A percentile compares a stretch with the other conserved stretches of the same genome.
phyloP scores from a whole-genome alignment of 2,888 invertebrate species.

The Drosophila nigritarsus region DNA sequence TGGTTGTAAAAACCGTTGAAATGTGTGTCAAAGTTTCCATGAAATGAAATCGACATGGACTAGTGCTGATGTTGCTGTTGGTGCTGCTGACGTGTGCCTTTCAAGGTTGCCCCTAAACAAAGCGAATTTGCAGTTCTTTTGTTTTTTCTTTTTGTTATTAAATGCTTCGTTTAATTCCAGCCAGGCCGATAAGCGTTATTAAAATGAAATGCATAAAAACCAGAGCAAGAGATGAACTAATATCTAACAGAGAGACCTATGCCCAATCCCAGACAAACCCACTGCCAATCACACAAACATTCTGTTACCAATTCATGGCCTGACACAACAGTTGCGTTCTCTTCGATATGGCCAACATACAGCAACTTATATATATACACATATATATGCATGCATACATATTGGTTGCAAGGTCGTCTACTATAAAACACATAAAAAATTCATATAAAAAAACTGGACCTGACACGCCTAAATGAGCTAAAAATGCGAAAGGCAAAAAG shows the following conservation, averaged over 20 bases:
- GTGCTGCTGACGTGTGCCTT: constrained; percentile 49
- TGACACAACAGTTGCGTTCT: constrained; percentile 53
- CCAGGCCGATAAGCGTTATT: constrained; percentile 41
- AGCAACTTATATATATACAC: constrained; percentile 25
- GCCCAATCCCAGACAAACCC: constrained; percentile 41
- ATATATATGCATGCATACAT: constrained; percentile 56
- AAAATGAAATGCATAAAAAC: constrained; percentile 39
- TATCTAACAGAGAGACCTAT: constrained; percentile 15
- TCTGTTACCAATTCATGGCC: constrained; percentile 53
- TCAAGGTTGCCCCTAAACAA: constrained; percentile 70
- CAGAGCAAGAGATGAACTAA: constrained; percentile 39
- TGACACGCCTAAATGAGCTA: constrained; percentile 81
- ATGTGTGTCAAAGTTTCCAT: constrained; percentile 81
- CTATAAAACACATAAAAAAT: constrained; percentile 53
- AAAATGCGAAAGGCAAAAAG: constrained; percentile 72
- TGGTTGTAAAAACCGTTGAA: constrained; percentile 80
- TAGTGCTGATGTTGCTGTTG: constrained; percentile 44
- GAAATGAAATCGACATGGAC: constrained; percentile 78
- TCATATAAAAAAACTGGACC: constrained; percentile 64
- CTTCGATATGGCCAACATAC: constrained; percentile 55
- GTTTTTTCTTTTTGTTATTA: constrained; percentile 35
- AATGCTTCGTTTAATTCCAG: constrained; percentile 69
- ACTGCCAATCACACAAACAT: constrained; percentile 48
- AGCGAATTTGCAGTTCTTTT: constrained; percentile 73
- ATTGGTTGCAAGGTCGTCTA: constrained; percentile 85